Conservation (phyloP, 2,113 vertebrate species). For the Istiophorus platypterus region DNA sequence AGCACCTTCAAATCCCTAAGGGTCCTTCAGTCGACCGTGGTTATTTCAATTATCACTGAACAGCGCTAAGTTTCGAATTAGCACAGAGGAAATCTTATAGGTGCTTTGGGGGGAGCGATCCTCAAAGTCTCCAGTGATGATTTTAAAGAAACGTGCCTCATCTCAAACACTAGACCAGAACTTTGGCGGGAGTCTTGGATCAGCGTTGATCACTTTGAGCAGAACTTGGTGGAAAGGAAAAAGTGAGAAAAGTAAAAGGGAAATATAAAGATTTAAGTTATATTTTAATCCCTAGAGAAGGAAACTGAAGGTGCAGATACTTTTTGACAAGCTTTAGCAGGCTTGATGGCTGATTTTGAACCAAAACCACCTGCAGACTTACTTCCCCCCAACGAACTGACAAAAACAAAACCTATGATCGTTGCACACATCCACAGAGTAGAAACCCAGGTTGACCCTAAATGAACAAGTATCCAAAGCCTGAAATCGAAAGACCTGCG, state of each 20-base stretch:
- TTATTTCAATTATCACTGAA: slow-evolving; percentile 15
- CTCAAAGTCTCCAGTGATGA: neutral
- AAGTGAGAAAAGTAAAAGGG: too few species aligned
- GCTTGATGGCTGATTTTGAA: neutral
- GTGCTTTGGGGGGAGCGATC: neutral
- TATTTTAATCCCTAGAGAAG: too few species aligned
- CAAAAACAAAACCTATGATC: neutral
- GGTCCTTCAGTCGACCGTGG: neutral
- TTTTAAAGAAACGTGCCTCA: neutral
- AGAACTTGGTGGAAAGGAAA: neutral
- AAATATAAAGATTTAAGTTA: too few species aligned
- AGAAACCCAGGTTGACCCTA: slow-evolving; percentile 20
- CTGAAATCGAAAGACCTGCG: slow-evolving; percentile 42
- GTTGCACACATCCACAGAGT: neutral
- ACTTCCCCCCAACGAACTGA: neutral
- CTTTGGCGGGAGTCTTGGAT: neutral
- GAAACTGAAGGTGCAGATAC: too few species aligned
- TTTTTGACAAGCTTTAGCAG: too few species aligned
- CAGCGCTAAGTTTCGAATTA: neutral
- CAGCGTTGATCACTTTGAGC: neutral
- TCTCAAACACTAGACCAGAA: neutral
- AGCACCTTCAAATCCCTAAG: neutral
- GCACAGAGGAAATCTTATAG: neutral
- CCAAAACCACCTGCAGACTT: neutral
- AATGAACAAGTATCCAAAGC: slow-evolving; percentile 18